These are phyloP conservation scores for Acanthoscelides obtectus DNA, from an alignment of 2,888 invertebrate genomes.

Conservation along the genomic window DNA sequence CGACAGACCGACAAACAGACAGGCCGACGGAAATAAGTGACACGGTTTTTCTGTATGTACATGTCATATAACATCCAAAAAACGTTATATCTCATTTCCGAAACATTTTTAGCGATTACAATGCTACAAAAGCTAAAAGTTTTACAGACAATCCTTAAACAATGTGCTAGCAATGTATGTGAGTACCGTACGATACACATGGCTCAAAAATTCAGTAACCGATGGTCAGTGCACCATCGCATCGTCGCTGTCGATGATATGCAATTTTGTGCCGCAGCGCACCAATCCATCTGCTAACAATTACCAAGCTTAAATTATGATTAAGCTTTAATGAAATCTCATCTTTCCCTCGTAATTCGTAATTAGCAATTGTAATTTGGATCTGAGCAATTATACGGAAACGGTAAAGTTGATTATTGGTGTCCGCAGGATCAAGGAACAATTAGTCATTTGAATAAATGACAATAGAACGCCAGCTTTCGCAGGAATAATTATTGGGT, in stretches of 20 bases:
- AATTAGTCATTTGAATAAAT: neutral
- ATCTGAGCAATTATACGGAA: neutral
- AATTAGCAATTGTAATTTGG: neutral
- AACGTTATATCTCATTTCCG: no score
- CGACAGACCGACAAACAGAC: no score
- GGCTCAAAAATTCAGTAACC: neutral
- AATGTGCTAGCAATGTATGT: no score
- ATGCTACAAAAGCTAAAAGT: no score
- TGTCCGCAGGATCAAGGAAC: neutral
- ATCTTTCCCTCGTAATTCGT: neutral
- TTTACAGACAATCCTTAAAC: no score
- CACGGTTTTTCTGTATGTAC: no score
- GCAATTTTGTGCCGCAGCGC: neutral
- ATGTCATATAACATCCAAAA: no score
- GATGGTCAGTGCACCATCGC: neutral
- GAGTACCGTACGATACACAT: neutral
- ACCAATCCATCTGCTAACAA: neutral
- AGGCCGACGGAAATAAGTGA: no score
- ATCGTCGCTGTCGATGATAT: neutral
- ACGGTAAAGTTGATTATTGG: neutral
- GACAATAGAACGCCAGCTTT: neutral
- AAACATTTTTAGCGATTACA: no score
- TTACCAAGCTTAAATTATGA: neutral
- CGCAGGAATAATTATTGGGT: neutral
- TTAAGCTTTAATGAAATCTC: neutral